Evolutionary conservation across 2,797 vertebrate species (phyloP).

Genomic region (Avahi laniger): DNA sequence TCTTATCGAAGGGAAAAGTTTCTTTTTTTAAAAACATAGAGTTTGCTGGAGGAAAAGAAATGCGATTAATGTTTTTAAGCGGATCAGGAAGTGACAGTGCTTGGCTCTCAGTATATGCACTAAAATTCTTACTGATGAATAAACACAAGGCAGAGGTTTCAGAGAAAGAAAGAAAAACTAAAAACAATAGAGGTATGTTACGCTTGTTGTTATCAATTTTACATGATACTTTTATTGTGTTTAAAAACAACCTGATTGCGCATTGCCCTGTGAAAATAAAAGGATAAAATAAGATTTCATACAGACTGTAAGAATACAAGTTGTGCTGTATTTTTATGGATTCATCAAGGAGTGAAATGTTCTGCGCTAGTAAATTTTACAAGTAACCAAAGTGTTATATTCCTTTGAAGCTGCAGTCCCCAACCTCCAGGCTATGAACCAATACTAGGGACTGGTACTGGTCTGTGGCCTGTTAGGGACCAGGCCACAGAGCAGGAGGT

Average conservation of each 20-base stretch:
- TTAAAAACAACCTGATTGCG: conserved; percentile 10
- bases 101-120: not conserved
- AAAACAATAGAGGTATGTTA: not conserved
- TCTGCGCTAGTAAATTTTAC: not conserved
- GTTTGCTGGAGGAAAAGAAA: not conserved
- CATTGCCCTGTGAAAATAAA: not conserved
- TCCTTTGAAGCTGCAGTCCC: not conserved
- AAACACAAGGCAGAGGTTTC: conserved; percentile 1
- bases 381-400: not conserved
- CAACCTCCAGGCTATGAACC: no score
- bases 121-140: not conserved
- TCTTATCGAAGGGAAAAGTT: not conserved
- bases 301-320: not conserved
- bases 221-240: not conserved
- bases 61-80: conserved; percentile 20
- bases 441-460: no score
- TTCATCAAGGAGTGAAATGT: not conserved
- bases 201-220: not conserved
- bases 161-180: not conserved
- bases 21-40: not conserved
- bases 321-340: not conserved
- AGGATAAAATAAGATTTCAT: conserved; percentile 1
- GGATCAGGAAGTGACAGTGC: not conserved
- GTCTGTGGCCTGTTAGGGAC: no score
- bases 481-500: no score